phyloP scores from a whole-genome alignment of 2,797 vertebrate species.

The Telmatherina bonti region DNA sequence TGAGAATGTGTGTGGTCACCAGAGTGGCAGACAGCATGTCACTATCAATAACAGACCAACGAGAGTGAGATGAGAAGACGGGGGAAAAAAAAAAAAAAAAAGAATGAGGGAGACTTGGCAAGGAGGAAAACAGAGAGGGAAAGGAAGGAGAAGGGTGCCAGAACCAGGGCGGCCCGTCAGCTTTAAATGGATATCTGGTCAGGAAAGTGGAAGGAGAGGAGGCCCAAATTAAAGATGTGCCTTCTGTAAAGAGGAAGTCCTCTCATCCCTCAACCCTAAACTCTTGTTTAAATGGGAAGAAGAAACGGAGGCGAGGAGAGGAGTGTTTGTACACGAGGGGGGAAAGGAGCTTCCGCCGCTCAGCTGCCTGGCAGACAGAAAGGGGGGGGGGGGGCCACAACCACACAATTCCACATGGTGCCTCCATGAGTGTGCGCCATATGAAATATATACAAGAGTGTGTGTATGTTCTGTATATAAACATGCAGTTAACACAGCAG shows the following conservation, averaged over 20 bases:
- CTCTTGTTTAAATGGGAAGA: constrained; percentile 73
- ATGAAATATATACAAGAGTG: constrained; percentile 23
- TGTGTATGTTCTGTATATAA: constrained; percentile 14
- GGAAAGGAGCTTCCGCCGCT: constrained; percentile 74
- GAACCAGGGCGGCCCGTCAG: constrained; percentile 67
- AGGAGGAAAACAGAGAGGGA: constrained; percentile 63
- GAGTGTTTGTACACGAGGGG: constrained; percentile 63
- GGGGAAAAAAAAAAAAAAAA: too few species aligned
- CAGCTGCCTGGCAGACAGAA: constrained; percentile 76
- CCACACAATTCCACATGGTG: constrained; percentile 70
- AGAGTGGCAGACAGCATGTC: constrained; percentile 78
- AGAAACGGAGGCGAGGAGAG: constrained; percentile 55
- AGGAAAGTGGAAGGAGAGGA: constrained; percentile 84
- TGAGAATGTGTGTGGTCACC: constrained; percentile 67
- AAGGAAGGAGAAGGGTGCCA: constrained; percentile 71
- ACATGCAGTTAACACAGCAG: constrained; percentile 25
- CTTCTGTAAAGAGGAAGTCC: constrained; percentile 82
- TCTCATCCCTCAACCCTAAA: constrained; percentile 78
- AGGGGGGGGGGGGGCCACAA: constrained; percentile 65
- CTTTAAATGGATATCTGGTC: constrained; percentile 84
- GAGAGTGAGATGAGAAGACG: constrained; percentile 80
- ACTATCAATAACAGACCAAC: constrained; percentile 80
- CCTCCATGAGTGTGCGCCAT: too few species aligned
- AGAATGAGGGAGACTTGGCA: constrained; percentile 70
- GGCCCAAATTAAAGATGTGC: constrained; percentile 87